phyloP scores from a whole-genome alignment of 2,113 vertebrate species.

The Otolemur garnettii region DNA sequence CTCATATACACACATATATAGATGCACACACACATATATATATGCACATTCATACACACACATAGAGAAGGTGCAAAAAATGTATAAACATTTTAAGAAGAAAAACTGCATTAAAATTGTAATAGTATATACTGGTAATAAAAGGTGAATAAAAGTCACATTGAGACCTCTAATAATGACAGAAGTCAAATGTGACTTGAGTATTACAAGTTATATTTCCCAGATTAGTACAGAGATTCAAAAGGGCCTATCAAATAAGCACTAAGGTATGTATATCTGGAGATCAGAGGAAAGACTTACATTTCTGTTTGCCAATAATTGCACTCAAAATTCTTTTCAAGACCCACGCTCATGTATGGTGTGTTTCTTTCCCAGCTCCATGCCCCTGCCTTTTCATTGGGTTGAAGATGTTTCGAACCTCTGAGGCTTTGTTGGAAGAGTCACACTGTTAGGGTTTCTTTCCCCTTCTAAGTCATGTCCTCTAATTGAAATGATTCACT shows the following conservation, averaged over 20 bases:
- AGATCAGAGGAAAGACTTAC: neutral
- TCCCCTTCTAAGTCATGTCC: neutral
- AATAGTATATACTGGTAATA: too few relatives aligned
- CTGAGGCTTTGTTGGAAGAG: neutral
- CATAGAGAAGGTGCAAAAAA: too few relatives aligned
- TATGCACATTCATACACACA: too few relatives aligned
- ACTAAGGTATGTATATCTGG: neutral
- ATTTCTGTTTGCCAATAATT: neutral
- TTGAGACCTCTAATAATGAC: too few relatives aligned
- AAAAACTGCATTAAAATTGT: too few relatives aligned
- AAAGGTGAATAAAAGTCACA: too few relatives aligned
- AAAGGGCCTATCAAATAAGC: neutral
- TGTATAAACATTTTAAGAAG: too few relatives aligned
- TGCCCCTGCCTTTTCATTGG: neutral
- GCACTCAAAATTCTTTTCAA: conserved; percentile 31
- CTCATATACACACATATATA: neutral
- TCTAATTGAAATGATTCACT: neutral
- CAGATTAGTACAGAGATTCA: neutral
- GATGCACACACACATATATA: too few relatives aligned
- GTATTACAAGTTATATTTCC: too few relatives aligned
- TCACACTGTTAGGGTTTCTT: neutral
- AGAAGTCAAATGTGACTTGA: too few relatives aligned
- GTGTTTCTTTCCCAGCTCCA: neutral
- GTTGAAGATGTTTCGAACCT: neutral
- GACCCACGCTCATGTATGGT: neutral